phyloP scores from a whole-genome alignment of 2,797 vertebrate species.

The Echiichthys vipera region DNA sequence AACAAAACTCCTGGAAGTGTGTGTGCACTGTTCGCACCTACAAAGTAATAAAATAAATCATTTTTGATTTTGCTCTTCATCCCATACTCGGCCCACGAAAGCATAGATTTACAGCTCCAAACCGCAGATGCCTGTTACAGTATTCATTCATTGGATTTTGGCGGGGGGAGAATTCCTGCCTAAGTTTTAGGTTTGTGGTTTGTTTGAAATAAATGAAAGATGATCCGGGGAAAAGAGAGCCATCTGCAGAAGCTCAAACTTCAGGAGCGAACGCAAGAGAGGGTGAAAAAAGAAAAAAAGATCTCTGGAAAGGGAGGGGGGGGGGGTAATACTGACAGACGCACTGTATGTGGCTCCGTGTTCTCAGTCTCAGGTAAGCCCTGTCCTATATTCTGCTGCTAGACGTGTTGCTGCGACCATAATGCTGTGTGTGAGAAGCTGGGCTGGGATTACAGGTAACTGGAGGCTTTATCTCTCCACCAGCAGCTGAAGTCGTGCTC shows the following conservation, averaged over 20 bases:
- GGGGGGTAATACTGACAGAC: background rate
- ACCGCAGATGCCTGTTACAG: background rate
- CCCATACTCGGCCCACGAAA: background rate
- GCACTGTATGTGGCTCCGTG: background rate
- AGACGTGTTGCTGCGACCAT: slow-evolving; percentile 2
- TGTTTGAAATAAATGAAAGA: slow-evolving; percentile 1
- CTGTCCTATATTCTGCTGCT: background rate
- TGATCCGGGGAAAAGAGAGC: background rate
- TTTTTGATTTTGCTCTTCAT: background rate
- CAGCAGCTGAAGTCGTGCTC: slow-evolving; percentile 54
- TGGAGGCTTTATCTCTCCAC: slow-evolving; percentile 65
- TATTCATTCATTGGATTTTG: background rate
- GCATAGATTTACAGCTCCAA: background rate
- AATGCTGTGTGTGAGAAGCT: slow-evolving; percentile 35
- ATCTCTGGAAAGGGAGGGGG: background rate
- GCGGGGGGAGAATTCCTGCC: too few species aligned
- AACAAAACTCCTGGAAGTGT: background rate
- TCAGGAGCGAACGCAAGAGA: background rate
- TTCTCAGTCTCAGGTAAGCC: slow-evolving; percentile 15
- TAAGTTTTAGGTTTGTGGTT: background rate
- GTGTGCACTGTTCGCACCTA: too few species aligned
- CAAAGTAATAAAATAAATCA: slow-evolving; percentile 19
- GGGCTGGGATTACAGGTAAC: slow-evolving; percentile 73
- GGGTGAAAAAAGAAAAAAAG: background rate
- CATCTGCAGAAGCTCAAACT: slow-evolving; percentile 4